Evolutionary conservation across 2,888 invertebrate genomes (phyloP).

Genomic region (Meandrusa payeni): DNA sequence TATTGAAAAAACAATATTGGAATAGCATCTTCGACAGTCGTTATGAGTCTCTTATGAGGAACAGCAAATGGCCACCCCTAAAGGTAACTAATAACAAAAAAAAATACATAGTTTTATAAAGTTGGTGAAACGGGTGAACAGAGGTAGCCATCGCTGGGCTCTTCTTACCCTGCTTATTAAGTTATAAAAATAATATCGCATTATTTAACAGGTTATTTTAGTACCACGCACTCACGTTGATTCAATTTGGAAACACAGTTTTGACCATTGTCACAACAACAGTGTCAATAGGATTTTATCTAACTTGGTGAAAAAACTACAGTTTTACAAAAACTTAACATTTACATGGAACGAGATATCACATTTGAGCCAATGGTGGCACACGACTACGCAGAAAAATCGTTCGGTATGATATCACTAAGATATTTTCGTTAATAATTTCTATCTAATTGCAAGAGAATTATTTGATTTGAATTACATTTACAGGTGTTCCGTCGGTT

Average conservation of each 20-base stretch:
- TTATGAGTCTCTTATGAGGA: conserved; percentile 65
- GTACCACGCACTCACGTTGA: conserved; percentile 59
- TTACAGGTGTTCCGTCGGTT: conserved; percentile 85
- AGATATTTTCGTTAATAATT: conserved; percentile 3
- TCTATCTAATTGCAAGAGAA: background rate
- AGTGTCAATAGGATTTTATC: conserved; percentile 55
- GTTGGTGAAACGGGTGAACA: too few species aligned
- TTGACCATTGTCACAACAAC: conserved; percentile 54
- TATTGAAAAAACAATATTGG: conserved; percentile 53
- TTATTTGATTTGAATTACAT: conserved; percentile 16
- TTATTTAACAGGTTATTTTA: conserved; percentile 53
- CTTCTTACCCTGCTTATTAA: too few species aligned
- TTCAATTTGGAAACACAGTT: conserved; percentile 58
- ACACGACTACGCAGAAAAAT: conserved; percentile 47
- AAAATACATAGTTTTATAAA: too few species aligned
- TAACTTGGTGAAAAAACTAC: conserved; percentile 64
- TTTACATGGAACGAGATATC: conserved; percentile 71
- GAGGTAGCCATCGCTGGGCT: too few species aligned
- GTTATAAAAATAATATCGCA: too few species aligned
- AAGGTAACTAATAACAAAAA: too few species aligned
- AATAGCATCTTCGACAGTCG: conserved; percentile 60
- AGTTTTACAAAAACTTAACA: conserved; percentile 59
- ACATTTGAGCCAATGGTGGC: conserved; percentile 69
- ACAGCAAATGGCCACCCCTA: conserved; percentile 60
- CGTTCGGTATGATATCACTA: conserved; percentile 46